Conservation (phyloP, 2,797 vertebrate genomes). For the Hoplostethus mediterraneus region DNA sequence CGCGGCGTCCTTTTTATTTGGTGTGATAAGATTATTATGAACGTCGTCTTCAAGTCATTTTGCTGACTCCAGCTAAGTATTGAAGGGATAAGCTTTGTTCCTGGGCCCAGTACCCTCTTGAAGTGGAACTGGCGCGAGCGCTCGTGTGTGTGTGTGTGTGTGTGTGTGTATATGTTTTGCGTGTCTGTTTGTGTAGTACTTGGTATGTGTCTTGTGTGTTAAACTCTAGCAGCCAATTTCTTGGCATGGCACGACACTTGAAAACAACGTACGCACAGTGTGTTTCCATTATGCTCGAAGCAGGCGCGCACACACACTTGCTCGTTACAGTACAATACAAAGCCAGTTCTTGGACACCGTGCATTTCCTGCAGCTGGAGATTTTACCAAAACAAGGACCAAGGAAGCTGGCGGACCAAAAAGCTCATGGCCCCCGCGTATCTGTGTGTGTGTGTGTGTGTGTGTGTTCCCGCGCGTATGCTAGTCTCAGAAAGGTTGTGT, state of each 20-base stretch:
- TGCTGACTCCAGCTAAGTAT: conserved; percentile 95
- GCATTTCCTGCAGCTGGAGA: conserved; percentile 68
- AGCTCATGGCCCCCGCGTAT: conserved; percentile 74
- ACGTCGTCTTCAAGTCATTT: conserved; percentile 94
- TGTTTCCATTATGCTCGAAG: conserved; percentile 92
- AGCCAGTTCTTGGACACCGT: conserved; percentile 82
- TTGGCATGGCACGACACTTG: conserved; percentile 92
- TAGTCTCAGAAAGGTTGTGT: conserved; percentile 69
- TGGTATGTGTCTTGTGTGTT: conserved; percentile 76
- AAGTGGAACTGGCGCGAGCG: conserved; percentile 83
- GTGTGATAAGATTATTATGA: conserved; percentile 93
- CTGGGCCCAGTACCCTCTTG: conserved; percentile 88
- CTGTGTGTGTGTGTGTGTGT: conserved; percentile 44
- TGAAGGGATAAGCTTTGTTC: conserved; percentile 92
- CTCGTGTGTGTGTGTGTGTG: conserved; percentile 31
- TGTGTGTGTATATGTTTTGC: conserved; percentile 40
- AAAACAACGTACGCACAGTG: conserved; percentile 93
- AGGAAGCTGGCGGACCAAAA: conserved; percentile 89
- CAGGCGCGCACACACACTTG: conserved; percentile 86
- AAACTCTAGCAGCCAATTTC: conserved; percentile 92
- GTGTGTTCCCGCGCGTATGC: neutral
- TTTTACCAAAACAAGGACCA: conserved; percentile 75
- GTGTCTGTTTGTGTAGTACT: conserved; percentile 62
- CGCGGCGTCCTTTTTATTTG: conserved; percentile 96
- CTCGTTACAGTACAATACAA: conserved; percentile 88